Percentiles rank a stretch among this genome's conserved stretches.
Evolutionary conservation across 2,113 vertebrate genomes (phyloP).

Genomic region (Odocoileus virginianus): DNA sequence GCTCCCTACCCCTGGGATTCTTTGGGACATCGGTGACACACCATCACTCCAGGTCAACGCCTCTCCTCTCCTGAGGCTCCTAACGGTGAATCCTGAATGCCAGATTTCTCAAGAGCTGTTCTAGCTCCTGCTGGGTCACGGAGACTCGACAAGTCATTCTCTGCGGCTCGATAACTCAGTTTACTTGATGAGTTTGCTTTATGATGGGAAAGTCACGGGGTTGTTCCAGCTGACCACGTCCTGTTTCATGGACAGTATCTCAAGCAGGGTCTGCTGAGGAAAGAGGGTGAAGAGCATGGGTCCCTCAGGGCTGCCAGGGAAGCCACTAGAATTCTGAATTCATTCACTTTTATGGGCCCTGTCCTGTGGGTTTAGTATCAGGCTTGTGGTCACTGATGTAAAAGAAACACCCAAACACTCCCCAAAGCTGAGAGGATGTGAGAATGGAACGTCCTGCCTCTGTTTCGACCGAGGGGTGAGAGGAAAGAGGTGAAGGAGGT

Average conservation of each 20-base stretch:
- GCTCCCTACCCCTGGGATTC: not conserved
- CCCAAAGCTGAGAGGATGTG: not conserved
- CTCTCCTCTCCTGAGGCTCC: not conserved
- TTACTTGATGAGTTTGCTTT: not conserved
- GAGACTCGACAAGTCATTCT: not conserved
- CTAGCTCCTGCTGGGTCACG: not conserved
- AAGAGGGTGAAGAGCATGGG: not conserved
- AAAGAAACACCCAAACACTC: not conserved
- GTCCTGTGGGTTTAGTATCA: not conserved
- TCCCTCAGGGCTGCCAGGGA: not conserved
- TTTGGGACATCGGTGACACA: not conserved
- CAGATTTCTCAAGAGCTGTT: not conserved
- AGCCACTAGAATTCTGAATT: not conserved
- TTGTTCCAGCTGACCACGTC: not conserved
- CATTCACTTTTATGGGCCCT: not conserved
- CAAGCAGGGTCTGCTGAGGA: not conserved
- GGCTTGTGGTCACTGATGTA: not conserved
- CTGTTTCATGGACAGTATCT: not conserved
- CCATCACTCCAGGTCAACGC: accelerated
- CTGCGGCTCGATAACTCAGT: not conserved
- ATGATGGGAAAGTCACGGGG: not conserved
- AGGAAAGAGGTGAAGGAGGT: not conserved
- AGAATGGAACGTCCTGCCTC: not conserved
- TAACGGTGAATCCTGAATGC: not conserved
- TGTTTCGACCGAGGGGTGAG: accelerated